phyloP scores from a whole-genome alignment of 2,113 vertebrate genomes.

The Caranx ignobilis region DNA sequence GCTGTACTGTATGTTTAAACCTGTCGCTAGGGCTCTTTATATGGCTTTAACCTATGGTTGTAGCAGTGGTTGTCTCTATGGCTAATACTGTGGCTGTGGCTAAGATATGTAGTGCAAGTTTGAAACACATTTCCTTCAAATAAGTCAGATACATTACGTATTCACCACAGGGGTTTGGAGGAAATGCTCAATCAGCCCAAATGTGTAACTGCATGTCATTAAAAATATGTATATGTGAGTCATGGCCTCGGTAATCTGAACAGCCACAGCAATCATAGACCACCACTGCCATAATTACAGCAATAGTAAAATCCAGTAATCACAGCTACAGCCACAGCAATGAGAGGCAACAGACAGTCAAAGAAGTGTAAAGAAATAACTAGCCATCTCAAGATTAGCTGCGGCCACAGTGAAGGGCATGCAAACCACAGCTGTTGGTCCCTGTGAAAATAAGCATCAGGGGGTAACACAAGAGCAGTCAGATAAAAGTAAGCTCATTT shows the following conservation, averaged over 20 bases:
- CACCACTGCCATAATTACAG: constrained; percentile 2
- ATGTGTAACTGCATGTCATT: not conserved
- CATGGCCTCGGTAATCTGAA: constrained; percentile 5
- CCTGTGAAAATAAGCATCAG: not conserved
- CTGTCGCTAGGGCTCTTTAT: no score
- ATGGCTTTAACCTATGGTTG: no score
- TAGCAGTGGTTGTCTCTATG: no score
- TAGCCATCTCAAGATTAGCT: not conserved
- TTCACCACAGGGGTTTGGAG: no score
- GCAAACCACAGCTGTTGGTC: not conserved
- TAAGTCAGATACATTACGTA: no score
- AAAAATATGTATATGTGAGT: not conserved
- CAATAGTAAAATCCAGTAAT: not conserved
- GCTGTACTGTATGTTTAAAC: no score
- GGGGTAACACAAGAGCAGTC: not conserved
- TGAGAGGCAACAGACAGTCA: not conserved
- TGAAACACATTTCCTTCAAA: no score
- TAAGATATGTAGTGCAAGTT: not conserved
- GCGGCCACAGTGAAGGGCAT: no score
- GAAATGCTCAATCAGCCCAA: not conserved
- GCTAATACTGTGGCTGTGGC: not conserved
- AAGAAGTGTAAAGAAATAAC: not conserved
- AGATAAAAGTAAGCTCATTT: not conserved
- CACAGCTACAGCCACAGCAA: not conserved
- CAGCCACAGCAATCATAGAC: not conserved